These are phyloP conservation scores for Oikopleura dioica DNA, from an alignment of 23 tunicate genomes.

Conservation along the genomic window DNA sequence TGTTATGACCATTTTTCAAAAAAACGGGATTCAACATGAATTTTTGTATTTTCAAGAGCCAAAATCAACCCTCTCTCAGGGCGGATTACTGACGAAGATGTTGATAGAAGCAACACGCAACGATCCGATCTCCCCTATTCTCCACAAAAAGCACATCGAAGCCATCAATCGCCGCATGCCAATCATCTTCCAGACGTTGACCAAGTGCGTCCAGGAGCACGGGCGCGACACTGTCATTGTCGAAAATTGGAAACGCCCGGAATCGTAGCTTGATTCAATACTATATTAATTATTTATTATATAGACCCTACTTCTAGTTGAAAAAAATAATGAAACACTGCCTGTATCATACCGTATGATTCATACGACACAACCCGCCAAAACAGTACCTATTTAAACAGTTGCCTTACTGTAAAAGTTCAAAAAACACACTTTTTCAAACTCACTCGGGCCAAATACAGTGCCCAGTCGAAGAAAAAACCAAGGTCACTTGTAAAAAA, in stretches of 20 bases:
- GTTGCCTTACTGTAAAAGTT: too few species aligned
- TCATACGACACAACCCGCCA: too few species aligned
- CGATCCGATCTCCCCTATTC: slow-evolving; percentile 60
- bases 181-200: slow-evolving; percentile 22
- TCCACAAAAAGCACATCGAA: slow-evolving; percentile 36
- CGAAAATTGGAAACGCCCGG: slow-evolving; percentile 32
- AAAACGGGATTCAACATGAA: slow-evolving; percentile 39
- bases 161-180: slow-evolving; percentile 31
- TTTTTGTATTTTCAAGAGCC: too few species aligned
- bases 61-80: slow-evolving; percentile 17
- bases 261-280: background rate
- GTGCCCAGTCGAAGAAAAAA: too few species aligned
- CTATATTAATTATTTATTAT: slow-evolving; percentile 1
- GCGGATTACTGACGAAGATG: slow-evolving; percentile 35
- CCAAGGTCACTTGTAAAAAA: too few species aligned
- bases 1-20: background rate
- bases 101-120: slow-evolving; percentile 22
- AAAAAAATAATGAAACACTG: too few species aligned
- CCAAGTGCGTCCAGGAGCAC: slow-evolving; percentile 25
- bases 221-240: slow-evolving; percentile 32
- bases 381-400: too few species aligned
- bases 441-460: too few species aligned
- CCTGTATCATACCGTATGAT: too few species aligned
- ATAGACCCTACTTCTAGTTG: too few species aligned
- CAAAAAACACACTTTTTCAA: too few species aligned